A percentile compares a stretch with the other conserved stretches of the same genome.
Conservation (phyloP, 2,797 vertebrate genomes). For the Sorex maritimensis region DNA sequence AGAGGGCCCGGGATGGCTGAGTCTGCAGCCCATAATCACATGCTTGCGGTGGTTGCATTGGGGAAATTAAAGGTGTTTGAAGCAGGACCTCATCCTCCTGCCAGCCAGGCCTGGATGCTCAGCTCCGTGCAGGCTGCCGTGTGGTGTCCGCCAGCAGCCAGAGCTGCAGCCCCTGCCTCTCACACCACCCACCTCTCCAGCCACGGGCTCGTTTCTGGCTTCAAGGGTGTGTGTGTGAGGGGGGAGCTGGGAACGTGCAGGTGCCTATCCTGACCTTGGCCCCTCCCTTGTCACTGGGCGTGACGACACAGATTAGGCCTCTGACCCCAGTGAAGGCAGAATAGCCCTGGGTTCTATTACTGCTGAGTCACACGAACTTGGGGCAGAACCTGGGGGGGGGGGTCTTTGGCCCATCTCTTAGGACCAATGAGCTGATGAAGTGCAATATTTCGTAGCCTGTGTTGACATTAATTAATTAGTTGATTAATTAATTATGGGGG, state of each 20-base stretch:
- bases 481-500: slow-evolving; percentile 11
- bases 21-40: slow-evolving; percentile 56
- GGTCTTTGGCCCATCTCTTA: neutral
- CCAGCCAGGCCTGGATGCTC: neutral
- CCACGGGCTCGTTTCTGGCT: neutral
- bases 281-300: neutral
- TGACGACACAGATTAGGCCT: neutral
- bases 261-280: neutral
- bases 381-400: neutral
- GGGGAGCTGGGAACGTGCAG: neutral
- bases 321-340: neutral
- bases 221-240: neutral
- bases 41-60: slow-evolving; percentile 67
- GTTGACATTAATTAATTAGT: neutral
- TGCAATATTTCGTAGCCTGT: neutral
- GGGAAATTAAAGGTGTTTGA: slow-evolving; percentile 72
- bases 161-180: slow-evolving; percentile 20
- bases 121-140: neutral
- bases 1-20: slow-evolving; percentile 48
- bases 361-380: neutral
- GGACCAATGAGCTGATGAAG: neutral
- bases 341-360: neutral
- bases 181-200: neutral
- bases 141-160: neutral
- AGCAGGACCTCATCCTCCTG: slow-evolving; percentile 38